Base-by-base conservation (phyloP, 2,113 vertebrate genomes). In the Vicugna pacos region DNA sequence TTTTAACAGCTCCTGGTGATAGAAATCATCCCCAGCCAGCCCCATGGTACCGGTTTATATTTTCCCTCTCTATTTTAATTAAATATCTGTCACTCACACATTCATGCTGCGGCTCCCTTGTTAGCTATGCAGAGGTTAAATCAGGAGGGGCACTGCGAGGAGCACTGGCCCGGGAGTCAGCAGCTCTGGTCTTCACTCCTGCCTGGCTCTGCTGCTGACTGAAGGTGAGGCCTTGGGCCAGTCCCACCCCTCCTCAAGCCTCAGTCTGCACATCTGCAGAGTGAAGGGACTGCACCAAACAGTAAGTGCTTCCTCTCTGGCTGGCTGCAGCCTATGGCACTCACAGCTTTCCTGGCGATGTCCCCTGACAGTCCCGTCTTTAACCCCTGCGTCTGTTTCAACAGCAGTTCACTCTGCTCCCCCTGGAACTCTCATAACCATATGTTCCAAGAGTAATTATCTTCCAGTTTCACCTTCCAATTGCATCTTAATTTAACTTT, bases 11-110 rank as follows among this genome's bases (percentile, higher is more conserved):
- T 54, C 86, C 76, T 85, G 54, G 67, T 84, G 90, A 97, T 42
- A 92, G 69, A 91, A 69, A 92, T 87, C 88, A 88, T 64, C 65
- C 16, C 20, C 30, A 64, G 56, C 73, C 69, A 54, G 72, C 30
- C 26, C 75, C 38, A 30, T 58, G 28, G 60, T 84, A 72, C 64
- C 76, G 67, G 75, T 95, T 97, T 86, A 26, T 88, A 90, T 76
- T 92, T 93, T 69, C 82, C 88, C 77, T 79, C 77, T 95, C 65
- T 65, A 13, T 64, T 89, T 95, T 96, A 97, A 97, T 96, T 97
- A 98, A 96, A 38, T 95, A 89, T 80, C 95, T 97, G 94, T 96
- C 97, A 97, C 84, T 97, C 94, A 97, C 52, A 81, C 38, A 9
- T 50, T 24, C 38, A 32, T 42, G 58, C 67, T 24, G n/a, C 70